A percentile compares a stretch with the other conserved stretches of the same genome.
phyloP scores from a whole-genome alignment of 2,113 vertebrate species.

The Astatotilapia flaviijosephi region DNA sequence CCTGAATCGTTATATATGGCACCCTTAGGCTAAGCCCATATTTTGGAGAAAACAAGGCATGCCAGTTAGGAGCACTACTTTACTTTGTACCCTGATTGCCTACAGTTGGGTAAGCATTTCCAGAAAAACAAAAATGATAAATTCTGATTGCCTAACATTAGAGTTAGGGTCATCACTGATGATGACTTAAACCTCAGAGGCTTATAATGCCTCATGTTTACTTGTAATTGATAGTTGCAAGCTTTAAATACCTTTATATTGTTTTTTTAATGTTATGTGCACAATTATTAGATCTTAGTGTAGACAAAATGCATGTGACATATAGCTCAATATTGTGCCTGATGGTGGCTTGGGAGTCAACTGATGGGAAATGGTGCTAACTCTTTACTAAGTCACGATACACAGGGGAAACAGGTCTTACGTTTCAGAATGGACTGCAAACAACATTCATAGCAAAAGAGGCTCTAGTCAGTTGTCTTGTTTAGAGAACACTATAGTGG shows the following conservation, averaged over 20 bases:
- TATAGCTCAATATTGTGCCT: not conserved
- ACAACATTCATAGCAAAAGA: not conserved
- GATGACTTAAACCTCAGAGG: not conserved
- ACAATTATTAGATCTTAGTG: not conserved
- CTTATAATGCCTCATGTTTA: not conserved
- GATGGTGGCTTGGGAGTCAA: not conserved
- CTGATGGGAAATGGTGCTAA: not conserved
- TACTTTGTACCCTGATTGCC: not conserved
- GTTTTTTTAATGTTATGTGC: rapidly evolving
- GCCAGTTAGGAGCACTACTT: not conserved
- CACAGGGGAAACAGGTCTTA: not conserved
- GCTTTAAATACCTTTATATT: not conserved
- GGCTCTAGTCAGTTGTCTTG: not conserved
- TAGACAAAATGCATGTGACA: not conserved
- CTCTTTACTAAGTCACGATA: not conserved
- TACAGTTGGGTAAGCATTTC: not conserved
- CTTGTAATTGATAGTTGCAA: not conserved
- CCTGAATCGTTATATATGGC: not conserved
- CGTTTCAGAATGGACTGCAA: not conserved
- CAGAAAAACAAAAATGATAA: rapidly evolving
- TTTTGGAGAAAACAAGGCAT: not conserved
- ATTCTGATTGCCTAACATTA: not conserved
- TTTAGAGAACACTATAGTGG: not conserved
- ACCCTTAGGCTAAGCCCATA: not conserved
- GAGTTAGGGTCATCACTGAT: not conserved